Percentiles rank a stretch among this genome's conserved stretches.
Evolutionary conservation across 37 sponge, comb jelly and placozoan species (phyloP).

Genomic region (Geodia barretti): DNA sequence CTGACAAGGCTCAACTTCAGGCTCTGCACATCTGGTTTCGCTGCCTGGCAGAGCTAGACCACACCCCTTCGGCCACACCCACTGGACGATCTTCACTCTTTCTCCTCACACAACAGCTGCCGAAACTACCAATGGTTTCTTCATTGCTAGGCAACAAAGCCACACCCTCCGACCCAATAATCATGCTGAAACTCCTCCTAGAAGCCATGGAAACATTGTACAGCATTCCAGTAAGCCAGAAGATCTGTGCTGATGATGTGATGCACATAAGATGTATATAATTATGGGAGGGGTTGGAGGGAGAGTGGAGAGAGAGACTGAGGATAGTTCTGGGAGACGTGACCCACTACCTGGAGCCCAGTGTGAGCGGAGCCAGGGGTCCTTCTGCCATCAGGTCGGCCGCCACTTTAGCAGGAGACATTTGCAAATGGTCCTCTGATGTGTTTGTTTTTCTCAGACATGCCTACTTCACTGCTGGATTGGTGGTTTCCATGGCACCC

Average conservation of each 20-base stretch:
- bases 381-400: not conserved
- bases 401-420: not conserved
- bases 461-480: constrained; percentile 9
- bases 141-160: not conserved
- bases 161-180: not conserved
- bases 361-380: constrained; percentile 17
- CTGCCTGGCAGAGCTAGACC: constrained; percentile 23
- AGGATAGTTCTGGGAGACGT: constrained; percentile 24
- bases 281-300: not conserved
- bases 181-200: not conserved
- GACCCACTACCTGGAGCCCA: constrained; percentile 22
- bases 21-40: constrained; percentile 50
- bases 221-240: not conserved
- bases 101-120: not conserved
- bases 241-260: not conserved
- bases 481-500: constrained; percentile 37
- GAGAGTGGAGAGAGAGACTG: constrained; percentile 13
- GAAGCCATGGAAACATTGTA: not conserved
- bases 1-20: constrained; percentile 30
- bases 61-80: constrained; percentile 23
- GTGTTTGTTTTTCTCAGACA: not conserved
- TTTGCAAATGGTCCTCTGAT: too few species aligned
- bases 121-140: not conserved
- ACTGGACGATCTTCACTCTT: not conserved
- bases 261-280: too few species aligned